Evolutionary conservation across 2,113 vertebrate genomes (phyloP).

Genomic region (Piaya cayana): DNA sequence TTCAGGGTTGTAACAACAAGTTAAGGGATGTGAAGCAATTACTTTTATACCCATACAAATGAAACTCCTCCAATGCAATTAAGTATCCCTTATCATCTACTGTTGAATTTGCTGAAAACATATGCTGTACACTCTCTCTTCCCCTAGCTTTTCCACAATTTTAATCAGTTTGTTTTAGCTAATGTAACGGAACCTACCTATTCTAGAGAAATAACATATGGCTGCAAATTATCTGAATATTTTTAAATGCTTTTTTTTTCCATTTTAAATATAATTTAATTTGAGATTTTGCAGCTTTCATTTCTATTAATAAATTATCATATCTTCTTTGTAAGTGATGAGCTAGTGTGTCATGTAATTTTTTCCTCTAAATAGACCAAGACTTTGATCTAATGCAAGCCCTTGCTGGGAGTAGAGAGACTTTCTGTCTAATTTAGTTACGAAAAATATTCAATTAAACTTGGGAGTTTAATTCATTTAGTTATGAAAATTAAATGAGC

Average conservation of each 20-base stretch:
- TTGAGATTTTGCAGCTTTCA: slow-evolving; percentile 50
- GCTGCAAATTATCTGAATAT: slow-evolving; percentile 25
- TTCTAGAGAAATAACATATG: slow-evolving; percentile 11
- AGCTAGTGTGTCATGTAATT: slow-evolving; percentile 30
- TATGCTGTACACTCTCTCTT: background rate
- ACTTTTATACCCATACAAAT: slow-evolving; percentile 52
- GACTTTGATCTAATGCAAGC: slow-evolving; percentile 30
- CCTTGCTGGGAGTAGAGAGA: background rate
- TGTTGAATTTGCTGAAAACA: slow-evolving; percentile 1
- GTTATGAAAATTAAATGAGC: slow-evolving; percentile 75
- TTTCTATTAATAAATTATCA: slow-evolving; percentile 12
- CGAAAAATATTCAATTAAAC: slow-evolving; percentile 70
- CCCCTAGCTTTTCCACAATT: background rate
- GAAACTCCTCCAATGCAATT: slow-evolving; percentile 55
- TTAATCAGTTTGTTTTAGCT: slow-evolving; percentile 35
- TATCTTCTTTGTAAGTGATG: slow-evolving; percentile 19
- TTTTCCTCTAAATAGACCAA: slow-evolving; percentile 22
- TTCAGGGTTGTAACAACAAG: slow-evolving; percentile 38
- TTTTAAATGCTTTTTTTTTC: slow-evolving; percentile 23
- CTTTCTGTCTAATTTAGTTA: slow-evolving; percentile 60
- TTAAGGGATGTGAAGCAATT: slow-evolving; percentile 58
- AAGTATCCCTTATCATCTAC: slow-evolving; percentile 42
- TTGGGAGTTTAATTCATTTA: slow-evolving; percentile 69
- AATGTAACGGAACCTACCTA: slow-evolving; percentile 14
- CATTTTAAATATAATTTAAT: slow-evolving; percentile 50